A percentile compares a stretch with the other conserved stretches of the same genome.
phyloP scores from a whole-genome alignment of 2,888 invertebrate species.

The Subacronicta megacephala region DNA sequence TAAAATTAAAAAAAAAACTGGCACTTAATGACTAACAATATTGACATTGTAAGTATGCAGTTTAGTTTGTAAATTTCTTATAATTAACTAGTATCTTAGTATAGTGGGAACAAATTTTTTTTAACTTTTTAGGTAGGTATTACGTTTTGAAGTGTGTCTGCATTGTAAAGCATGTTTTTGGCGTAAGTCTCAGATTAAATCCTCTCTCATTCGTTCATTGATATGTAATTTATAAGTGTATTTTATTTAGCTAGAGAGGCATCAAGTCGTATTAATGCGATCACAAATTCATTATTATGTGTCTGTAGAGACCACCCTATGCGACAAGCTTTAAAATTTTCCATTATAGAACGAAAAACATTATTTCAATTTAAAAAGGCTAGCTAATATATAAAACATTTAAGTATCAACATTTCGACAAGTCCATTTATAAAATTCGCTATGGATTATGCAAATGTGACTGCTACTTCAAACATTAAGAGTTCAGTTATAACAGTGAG shows the following conservation, averaged over 20 bases:
- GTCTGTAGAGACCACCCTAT: conserved; percentile 1
- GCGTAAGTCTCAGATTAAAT: no score
- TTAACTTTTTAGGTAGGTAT: no score
- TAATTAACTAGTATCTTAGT: no score
- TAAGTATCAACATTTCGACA: not conserved
- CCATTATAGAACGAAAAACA: not conserved
- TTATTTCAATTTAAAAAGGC: conserved; percentile 3
- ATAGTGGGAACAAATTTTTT: no score
- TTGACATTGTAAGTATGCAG: no score
- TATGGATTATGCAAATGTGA: conserved; percentile 35
- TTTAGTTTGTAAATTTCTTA: no score
- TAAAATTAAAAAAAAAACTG: no score
- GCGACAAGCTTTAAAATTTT: not conserved
- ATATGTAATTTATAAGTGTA: not conserved
- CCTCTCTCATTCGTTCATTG: no score
- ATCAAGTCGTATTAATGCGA: not conserved
- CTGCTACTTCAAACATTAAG: conserved; percentile 27
- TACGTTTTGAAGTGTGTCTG: no score
- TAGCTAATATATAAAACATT: not conserved
- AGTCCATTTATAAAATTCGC: conserved; percentile 18
- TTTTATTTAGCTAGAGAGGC: not conserved
- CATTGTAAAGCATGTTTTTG: no score
- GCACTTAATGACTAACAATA: no score
- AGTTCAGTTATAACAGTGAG: conserved; percentile 10
- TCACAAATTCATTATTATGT: not conserved